A percentile compares a stretch with the other conserved stretches of the same genome.
Conservation (phyloP, 2,113 vertebrate species). For the Patagioenas fasciata region DNA sequence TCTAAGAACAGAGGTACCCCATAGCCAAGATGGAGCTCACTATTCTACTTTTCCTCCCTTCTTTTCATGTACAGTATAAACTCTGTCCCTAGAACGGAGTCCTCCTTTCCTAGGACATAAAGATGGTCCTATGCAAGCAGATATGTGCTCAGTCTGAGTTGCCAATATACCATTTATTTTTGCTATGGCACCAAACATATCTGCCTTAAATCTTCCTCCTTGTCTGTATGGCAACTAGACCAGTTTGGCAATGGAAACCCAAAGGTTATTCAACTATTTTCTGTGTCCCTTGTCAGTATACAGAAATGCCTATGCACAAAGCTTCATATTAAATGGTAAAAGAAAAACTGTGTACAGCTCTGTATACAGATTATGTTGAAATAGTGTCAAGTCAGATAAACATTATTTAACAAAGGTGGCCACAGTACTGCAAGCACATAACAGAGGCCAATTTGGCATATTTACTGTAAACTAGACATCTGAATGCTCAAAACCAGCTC, state of each 20-base stretch:
- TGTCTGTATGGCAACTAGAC: not conserved
- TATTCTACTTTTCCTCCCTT: not conserved
- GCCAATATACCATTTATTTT: not conserved
- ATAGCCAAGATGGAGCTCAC: rapidly evolving
- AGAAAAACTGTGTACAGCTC: not conserved
- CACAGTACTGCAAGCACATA: rapidly evolving
- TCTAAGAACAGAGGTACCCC: not conserved
- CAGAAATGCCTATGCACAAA: not conserved
- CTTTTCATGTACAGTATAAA: rapidly evolving
- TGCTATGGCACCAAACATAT: not conserved
- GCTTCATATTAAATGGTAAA: not conserved
- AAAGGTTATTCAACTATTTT: not conserved
- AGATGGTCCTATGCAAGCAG: not conserved
- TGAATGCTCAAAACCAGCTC: not conserved
- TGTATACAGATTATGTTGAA: not conserved
- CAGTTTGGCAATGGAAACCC: not conserved
- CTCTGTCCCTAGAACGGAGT: not conserved
- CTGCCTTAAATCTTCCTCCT: not conserved
- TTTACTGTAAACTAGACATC: not conserved
- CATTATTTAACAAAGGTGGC: not conserved
- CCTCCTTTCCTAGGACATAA: not conserved
- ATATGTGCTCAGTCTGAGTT: not conserved
- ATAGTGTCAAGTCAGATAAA: not conserved
- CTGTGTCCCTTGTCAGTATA: not conserved
- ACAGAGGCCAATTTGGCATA: not conserved